Base-by-base conservation (phyloP, 2,797 vertebrate species). In the Acanthurus leucopareius region DNA sequence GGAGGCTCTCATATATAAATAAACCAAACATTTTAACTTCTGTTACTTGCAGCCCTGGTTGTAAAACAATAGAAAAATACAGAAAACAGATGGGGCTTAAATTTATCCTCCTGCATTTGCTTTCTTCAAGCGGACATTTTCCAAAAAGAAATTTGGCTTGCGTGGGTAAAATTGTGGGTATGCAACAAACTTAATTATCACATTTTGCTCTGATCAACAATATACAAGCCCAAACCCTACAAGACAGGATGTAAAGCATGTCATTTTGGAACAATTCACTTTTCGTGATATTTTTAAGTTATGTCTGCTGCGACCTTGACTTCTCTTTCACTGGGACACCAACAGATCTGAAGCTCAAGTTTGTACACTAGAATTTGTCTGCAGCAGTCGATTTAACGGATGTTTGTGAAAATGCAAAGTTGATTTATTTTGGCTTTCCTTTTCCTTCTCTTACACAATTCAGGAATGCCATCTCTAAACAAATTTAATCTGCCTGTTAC, bases 361-460 rank as follows among this genome's bases (percentile, higher is more conserved):
- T 25, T 54, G 47, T 44, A 14, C 52, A 64, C 49, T 9, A 20
- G 28, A 47, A 42, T 71, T 42, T 73, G 40, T 69, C 38, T 0
- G 1, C 51, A 61, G 47, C 11, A 4, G 19, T 65, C 13, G 25
- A 25, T 72, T 77, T 48, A 54, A 14, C 51, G 63, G 35, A 56
- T 63, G 63, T 54, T 19, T 38, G 28, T 64, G 54, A 65, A 59
- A 14, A 74, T 51, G 79, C 47, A 65, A 74, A 10, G 44, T 17
- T 49, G 53, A 44, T 73, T 71, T 84, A 63, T 14, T 66, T 74
- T 45, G 47, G 64, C n/a, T 44, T 79, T 68, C 47, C 47, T 20
- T 52, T 16, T 72, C 19, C 4, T 13, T 76, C 52, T 69, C 35
- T 49, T 45, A 73, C 74, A 62, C 40, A 67, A 38, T 64, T 73